phyloP scores from a whole-genome alignment of 2,113 vertebrate genomes.

The Pygathrix nemaeus region DNA sequence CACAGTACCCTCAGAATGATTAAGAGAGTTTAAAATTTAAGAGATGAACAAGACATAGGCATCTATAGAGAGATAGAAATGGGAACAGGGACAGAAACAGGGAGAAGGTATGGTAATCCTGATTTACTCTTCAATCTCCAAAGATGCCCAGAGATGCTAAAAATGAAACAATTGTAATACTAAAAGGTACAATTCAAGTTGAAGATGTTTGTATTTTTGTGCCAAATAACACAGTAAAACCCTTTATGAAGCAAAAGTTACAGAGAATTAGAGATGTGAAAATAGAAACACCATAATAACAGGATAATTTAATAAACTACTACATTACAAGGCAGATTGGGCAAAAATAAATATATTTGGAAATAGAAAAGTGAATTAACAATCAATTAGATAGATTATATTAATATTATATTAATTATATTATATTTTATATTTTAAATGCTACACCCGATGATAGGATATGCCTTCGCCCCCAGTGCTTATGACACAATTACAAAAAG shows the following conservation, averaged over 20 bases:
- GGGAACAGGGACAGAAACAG: not conserved
- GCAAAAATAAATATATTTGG: not conserved
- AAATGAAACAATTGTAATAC: not conserved
- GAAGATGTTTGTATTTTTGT: not conserved
- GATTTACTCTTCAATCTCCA: not conserved
- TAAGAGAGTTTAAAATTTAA: not conserved
- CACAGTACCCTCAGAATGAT: not conserved
- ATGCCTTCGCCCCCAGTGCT: not conserved
- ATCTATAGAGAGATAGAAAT: not conserved
- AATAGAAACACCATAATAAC: not conserved
- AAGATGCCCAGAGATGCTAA: not conserved
- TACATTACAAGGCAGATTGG: not conserved
- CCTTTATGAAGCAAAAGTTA: not conserved
- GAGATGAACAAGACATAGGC: not conserved
- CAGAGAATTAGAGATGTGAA: not conserved
- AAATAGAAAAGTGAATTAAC: not conserved
- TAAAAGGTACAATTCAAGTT: not conserved
- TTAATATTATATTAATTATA: not conserved
- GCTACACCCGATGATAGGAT: not conserved
- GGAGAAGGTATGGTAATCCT: not conserved
- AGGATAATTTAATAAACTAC: not conserved
- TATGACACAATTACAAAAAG: not conserved
- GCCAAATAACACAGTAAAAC: not conserved
- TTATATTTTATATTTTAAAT: not conserved
- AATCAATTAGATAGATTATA: not conserved